A percentile compares a stretch with the other conserved stretches of the same genome.
phyloP scores from a whole-genome alignment of 92 coral and sea anemone genomes.

The Zoanthus sansibaricus region DNA sequence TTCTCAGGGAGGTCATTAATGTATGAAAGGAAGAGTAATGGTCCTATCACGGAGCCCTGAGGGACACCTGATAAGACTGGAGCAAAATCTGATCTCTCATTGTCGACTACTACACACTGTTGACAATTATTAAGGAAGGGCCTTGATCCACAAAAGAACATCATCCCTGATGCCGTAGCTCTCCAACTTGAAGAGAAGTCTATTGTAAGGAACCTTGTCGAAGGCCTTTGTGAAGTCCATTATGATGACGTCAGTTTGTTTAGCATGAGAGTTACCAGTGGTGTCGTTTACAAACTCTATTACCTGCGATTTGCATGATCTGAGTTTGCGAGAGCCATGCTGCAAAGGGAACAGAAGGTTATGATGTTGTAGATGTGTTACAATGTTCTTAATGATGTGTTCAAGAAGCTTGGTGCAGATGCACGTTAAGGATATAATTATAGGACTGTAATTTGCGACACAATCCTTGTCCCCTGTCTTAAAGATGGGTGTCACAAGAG shows the following conservation, averaged over 20 bases:
- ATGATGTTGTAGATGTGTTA: conserved; percentile 38
- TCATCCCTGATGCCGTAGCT: background rate
- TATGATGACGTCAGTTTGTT: conserved; percentile 20
- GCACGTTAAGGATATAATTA: conserved; percentile 23
- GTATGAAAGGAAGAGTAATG: background rate
- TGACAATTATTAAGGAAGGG: conserved; percentile 7
- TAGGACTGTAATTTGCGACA: conserved; percentile 39
- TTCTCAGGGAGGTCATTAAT: background rate
- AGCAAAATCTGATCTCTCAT: conserved; percentile 23
- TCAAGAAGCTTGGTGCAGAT: conserved; percentile 27
- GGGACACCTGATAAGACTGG: background rate
- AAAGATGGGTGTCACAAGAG: conserved; percentile 13
- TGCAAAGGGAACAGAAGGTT: conserved; percentile 15
- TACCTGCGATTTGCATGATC: conserved; percentile 1
- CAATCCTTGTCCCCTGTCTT: conserved; percentile 21
- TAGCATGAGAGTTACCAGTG: conserved; percentile 18
- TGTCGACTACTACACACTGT: too few relatives aligned
- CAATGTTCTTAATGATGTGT: conserved; percentile 33
- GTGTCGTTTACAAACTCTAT: conserved; percentile 22
- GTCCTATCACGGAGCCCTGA: conserved; percentile 27
- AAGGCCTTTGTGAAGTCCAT: conserved; percentile 42
- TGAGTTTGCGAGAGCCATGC: background rate
- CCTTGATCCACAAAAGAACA: background rate
- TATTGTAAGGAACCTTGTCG: background rate
- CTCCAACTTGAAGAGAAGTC: conserved; percentile 25